phyloP scores from a whole-genome alignment of 2,113 vertebrate species.

The Etheostoma spectabile region DNA sequence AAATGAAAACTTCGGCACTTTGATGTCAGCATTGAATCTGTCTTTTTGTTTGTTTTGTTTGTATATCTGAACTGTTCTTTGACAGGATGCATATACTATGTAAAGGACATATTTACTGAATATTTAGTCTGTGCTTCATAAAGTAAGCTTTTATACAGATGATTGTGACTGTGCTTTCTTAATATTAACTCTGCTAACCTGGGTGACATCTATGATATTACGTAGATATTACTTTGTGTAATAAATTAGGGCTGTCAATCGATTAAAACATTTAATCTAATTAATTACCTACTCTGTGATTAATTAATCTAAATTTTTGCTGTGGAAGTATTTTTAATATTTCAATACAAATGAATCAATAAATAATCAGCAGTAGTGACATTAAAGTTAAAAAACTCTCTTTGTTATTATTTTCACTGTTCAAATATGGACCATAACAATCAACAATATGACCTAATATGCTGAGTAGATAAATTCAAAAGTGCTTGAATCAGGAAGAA shows the following conservation, averaged over 20 bases:
- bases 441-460: no score
- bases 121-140: constrained; percentile 84
- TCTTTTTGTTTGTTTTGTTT: constrained; percentile 76
- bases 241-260: not conserved
- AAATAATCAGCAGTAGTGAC: no score
- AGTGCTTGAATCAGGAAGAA: no score
- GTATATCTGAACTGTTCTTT: constrained; percentile 76
- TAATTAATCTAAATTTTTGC: no score
- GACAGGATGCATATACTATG: constrained; percentile 75
- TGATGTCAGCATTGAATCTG: constrained; percentile 75
- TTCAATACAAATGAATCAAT: no score
- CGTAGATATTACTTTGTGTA: constrained; percentile 9
- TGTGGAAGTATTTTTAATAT: no score
- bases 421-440: no score
- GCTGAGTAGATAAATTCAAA: no score
- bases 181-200: not conserved
- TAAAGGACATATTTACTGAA: constrained; percentile 83
- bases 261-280: no score
- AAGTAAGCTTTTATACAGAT: constrained; percentile 83
- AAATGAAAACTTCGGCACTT: constrained; percentile 74
- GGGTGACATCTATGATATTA: not conserved
- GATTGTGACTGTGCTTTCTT: constrained; percentile 56
- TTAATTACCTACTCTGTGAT: no score
- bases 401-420: no score
- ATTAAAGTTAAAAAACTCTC: no score